Base-by-base conservation (phyloP, 2,113 vertebrate genomes). In the Heptranchias perlo region DNA sequence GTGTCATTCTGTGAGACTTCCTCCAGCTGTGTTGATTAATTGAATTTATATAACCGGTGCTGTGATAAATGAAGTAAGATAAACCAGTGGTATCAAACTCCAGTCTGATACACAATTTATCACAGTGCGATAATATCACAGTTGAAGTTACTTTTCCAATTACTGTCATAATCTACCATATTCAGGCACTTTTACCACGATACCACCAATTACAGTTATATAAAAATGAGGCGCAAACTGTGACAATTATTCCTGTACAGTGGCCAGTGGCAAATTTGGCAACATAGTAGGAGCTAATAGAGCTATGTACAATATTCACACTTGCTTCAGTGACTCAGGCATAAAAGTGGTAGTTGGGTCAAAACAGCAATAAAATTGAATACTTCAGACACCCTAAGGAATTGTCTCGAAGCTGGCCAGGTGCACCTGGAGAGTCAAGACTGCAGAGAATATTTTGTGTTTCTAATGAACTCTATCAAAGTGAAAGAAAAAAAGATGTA, bases 31-130 rank as follows among this genome's bases (percentile, higher is more conserved):
- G 47, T 39, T 65, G 62, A 94, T 94, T 47, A 65, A 94, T 65
- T 92, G 87, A 94, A 61, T 44, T 65, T 94, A 65, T 23, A 25
- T 54, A 94, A 94, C 39, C 14, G 64, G 18, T 94, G 62, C 11
- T 44, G 62, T 94, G 93, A 67, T 67, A 94, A 47, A 47, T 94
- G 35, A 94, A 67, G 39, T 65, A 65, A 65, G 35, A 44, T 94
- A 94, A 94, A 94, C 92, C 39, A 93, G n/a, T 62, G 89, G 14
- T 39, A 93, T 62, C 89, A 58, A 89, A 92, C 52, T 18, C 31
- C 87, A 92, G 54, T 92, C 14, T 54, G 87, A 92, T 92, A n/a
- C 84, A 87, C 54, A 92, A 92, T 92, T 58, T 61, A 58, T 58
- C 52, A 58, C 87, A 18, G 87, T 92, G 87, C 0, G 54, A 92